A percentile compares a stretch with the other conserved stretches of the same genome.
Conservation (phyloP, 2,888 invertebrate species). For the Drosophila nr. perissopoda region DNA sequence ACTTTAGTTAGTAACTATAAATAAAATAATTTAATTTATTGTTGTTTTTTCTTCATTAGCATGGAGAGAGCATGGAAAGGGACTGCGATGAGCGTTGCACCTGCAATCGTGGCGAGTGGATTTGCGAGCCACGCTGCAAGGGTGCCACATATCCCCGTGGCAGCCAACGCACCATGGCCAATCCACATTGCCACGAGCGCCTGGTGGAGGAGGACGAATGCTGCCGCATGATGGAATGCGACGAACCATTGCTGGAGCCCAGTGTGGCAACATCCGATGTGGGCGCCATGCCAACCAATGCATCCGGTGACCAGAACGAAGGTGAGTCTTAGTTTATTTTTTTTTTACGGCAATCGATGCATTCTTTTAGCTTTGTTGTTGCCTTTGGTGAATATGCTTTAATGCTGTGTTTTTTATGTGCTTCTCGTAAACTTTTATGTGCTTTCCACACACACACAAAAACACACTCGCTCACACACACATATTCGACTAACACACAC, state of each 20-base stretch:
- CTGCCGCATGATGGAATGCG: conserved; percentile 89
- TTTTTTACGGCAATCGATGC: conserved; percentile 8
- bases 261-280: conserved; percentile 53
- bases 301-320: conserved; percentile 46
- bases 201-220: conserved; percentile 89
- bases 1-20: background rate
- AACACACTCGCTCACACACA: conserved; percentile 10
- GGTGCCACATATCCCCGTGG: conserved; percentile 90
- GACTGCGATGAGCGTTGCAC: conserved; percentile 92
- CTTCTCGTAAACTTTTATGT: conserved; percentile 58
- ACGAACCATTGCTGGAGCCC: conserved; percentile 85
- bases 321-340: conserved; percentile 49
- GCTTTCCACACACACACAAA: conserved; percentile 42
- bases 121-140: conserved; percentile 90
- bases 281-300: conserved; percentile 11
- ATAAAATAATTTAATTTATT: background rate
- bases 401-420: conserved; percentile 63
- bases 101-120: conserved; percentile 89
- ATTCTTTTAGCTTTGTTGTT: conserved; percentile 43
- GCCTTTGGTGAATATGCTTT: conserved; percentile 54
- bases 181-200: conserved; percentile 90
- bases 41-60: conserved; percentile 76
- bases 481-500: conserved; percentile 26
- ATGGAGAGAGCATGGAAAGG: conserved; percentile 90
- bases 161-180: conserved; percentile 86